A percentile compares a stretch with the other conserved stretches of the same genome.
Evolutionary conservation across 1,140 invertebrate genomes (phyloP).

Genomic region (Drosophila teissieri): DNA sequence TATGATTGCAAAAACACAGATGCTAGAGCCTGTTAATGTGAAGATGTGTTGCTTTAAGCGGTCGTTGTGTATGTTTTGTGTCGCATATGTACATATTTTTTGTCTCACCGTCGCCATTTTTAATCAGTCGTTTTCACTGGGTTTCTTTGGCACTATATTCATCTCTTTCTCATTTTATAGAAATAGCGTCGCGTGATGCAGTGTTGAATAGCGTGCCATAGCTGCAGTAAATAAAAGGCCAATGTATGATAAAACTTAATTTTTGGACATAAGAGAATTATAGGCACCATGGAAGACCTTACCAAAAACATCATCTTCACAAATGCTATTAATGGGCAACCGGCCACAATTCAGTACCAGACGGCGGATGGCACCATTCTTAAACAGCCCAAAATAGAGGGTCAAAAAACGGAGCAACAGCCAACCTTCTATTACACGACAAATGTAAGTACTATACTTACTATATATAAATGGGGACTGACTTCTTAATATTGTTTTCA

Average conservation of each 20-base stretch:
- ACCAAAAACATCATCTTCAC: slow-evolving; percentile 84
- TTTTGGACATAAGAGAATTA: slow-evolving; percentile 27
- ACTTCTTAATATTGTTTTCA: not conserved
- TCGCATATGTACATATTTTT: slow-evolving; percentile 62
- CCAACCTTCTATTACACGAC: slow-evolving; percentile 89
- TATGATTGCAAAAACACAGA: too few species aligned
- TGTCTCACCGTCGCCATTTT: slow-evolving; percentile 80
- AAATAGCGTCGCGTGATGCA: slow-evolving; percentile 10
- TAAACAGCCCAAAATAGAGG: slow-evolving; percentile 84
- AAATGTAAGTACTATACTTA: slow-evolving; percentile 86
- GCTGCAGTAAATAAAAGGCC: slow-evolving; percentile 16
- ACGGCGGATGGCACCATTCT: slow-evolving; percentile 83
- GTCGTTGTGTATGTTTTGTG: slow-evolving; percentile 33
- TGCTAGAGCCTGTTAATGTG: too few species aligned
- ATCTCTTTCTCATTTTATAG: slow-evolving; percentile 44
- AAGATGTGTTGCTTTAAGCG: not conserved
- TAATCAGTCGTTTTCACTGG: slow-evolving; percentile 64
- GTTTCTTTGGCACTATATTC: slow-evolving; percentile 43
- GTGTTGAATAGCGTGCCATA: slow-evolving; percentile 58
- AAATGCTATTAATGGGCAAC: slow-evolving; percentile 81
- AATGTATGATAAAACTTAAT: slow-evolving; percentile 13
- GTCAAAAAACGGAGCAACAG: slow-evolving; percentile 85
- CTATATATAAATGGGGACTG: not conserved
- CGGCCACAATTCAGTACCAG: slow-evolving; percentile 83
- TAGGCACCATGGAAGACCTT: slow-evolving; percentile 78